phyloP scores from a whole-genome alignment of 2,797 vertebrate genomes.

The Okamejei kenojei region DNA sequence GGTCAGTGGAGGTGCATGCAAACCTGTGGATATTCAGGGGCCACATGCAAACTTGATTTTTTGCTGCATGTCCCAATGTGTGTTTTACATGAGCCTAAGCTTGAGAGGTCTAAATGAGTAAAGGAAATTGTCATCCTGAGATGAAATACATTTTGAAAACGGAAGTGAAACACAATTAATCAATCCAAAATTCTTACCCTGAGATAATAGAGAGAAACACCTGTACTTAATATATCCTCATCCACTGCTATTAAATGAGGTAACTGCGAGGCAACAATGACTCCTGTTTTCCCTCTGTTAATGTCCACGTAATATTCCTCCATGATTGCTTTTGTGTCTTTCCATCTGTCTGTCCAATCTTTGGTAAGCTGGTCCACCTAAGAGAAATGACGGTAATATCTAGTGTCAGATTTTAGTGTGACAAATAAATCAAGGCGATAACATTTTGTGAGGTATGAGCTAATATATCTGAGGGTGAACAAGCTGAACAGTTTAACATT shows the following conservation, averaged over 20 bases:
- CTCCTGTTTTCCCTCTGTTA: conserved; percentile 73
- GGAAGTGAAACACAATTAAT: not conserved
- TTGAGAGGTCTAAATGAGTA: not conserved
- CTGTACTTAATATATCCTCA: conserved; percentile 85
- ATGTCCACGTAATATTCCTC: conserved; percentile 86
- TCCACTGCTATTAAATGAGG: conserved; percentile 84
- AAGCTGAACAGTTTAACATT: too few relatives aligned
- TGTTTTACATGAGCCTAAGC: not conserved
- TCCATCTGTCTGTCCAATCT: conserved; percentile 86
- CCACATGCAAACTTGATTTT: too few relatives aligned
- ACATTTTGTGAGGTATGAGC: too few relatives aligned
- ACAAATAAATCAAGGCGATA: not conserved
- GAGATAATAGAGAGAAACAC: conserved; percentile 86
- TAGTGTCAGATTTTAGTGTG: not conserved
- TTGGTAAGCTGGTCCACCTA: conserved; percentile 87
- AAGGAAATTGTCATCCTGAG: not conserved
- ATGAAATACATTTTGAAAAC: not conserved
- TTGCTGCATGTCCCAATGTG: not conserved
- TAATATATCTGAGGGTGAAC: too few relatives aligned
- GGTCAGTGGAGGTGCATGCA: too few relatives aligned
- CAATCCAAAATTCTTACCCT: conserved; percentile 62
- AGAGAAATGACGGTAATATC: conserved; percentile 34
- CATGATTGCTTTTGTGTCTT: conserved; percentile 75
- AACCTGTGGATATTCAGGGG: too few relatives aligned
- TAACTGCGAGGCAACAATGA: conserved; percentile 77